Base-by-base conservation (phyloP, 2,888 invertebrate genomes). In the Cephus runcator region DNA sequence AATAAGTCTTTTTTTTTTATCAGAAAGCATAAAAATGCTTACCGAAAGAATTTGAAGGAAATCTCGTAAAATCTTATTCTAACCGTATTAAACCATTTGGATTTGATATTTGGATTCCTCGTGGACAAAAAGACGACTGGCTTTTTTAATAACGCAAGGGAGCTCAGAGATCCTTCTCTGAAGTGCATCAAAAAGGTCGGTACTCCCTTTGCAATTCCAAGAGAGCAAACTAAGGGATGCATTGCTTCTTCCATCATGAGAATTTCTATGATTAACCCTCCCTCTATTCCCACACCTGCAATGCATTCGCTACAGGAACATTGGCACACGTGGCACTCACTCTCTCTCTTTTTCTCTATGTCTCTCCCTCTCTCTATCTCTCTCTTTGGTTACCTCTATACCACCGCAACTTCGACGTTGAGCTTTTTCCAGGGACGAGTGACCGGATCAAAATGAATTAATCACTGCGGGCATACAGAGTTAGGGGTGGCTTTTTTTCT, bases 291-390 rank as follows among this genome's bases (percentile, higher is more conserved):
- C 56, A 56, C 2, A 23, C 2, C 56, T 56, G 23, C 56, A 9
- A 23, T 56, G 23, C 9, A 56, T 56, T 56, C 23, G 56, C 23
- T 56, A 56, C 23, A 56, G 23, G 23, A 56, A 56, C 9, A 40
- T 80, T 76, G 34, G 71, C 69, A 11, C 71, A 73, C 69, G 74
- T 79, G 73, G 75, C n/a, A 75, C 73, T 71, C 68, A 33, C 71
- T 69, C 23, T 69, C 15, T 71, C 34, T 30, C 56, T 31, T 31
- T 31, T 69, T 36, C 40, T 1, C 36, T 36, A 4, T 36, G 15
- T 36, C 15, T 40, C 56, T 56, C n/a, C 76, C 74, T 80, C 40
- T 76, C 40, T 36, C 31, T 71, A 69, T 36, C 33, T 6, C 23
- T 40, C 40, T 40, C 9, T 23, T 6, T 23, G 23, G 23, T 23